Conservation (phyloP, 2,797 vertebrate genomes). For the Spinus olivaceus region DNA sequence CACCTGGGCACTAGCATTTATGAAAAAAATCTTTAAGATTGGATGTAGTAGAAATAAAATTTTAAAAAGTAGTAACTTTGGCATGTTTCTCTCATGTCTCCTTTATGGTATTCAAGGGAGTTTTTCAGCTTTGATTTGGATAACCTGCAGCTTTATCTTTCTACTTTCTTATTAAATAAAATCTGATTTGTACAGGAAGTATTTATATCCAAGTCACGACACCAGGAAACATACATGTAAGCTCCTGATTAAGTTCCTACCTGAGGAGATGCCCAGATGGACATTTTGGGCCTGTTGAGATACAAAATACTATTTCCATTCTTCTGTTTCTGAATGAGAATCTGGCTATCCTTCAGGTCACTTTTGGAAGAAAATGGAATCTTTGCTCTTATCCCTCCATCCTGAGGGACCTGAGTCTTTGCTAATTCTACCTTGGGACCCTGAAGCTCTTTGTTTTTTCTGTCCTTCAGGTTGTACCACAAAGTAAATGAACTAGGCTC, state of each 20-base stretch:
- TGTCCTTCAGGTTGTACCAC: not conserved
- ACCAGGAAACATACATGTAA: not conserved
- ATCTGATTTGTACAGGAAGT: not conserved
- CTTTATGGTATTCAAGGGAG: not conserved
- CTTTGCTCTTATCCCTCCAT: not conserved
- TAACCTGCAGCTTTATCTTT: not conserved
- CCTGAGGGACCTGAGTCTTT: not conserved
- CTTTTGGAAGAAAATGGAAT: not conserved
- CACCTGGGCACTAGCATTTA: not conserved
- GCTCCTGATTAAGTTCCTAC: not conserved
- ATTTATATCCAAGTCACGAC: not conserved
- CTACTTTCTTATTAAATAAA: not conserved
- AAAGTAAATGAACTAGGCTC: not conserved
- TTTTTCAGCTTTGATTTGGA: not conserved
- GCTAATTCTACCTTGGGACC: not conserved
- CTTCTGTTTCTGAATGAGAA: not conserved
- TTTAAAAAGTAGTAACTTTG: not conserved
- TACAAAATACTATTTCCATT: not conserved
- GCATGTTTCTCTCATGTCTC: not conserved
- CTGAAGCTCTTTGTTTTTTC: not conserved
- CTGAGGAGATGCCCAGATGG: not conserved
- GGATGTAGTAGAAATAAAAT: not conserved
- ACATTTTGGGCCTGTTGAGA: not conserved
- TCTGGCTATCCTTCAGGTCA: not conserved
- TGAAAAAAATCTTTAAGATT: not conserved